phyloP scores from a whole-genome alignment of 1,140 invertebrate species.

The Plutomurus gul region DNA sequence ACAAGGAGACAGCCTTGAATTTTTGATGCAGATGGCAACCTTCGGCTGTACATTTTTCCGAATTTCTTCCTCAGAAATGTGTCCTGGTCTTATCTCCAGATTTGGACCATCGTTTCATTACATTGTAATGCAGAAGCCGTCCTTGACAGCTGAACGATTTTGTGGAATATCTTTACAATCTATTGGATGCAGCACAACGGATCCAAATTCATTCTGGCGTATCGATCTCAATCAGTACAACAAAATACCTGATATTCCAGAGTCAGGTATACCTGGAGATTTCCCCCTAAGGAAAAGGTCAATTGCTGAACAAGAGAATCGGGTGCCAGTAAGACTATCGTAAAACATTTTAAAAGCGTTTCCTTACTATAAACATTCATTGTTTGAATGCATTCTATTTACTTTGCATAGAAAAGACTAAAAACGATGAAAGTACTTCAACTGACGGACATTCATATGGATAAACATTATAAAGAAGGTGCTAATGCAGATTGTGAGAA shows the following conservation, averaged over 20 bases:
- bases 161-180: constrained; percentile 52
- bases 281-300: neutral
- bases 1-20: constrained; percentile 8
- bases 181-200: constrained; percentile 35
- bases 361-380: neutral
- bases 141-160: constrained; percentile 46
- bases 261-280: neutral
- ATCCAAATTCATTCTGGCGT: constrained; percentile 24
- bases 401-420: neutral
- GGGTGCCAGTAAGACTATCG: neutral
- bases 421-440: constrained; percentile 59
- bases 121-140: constrained; percentile 32
- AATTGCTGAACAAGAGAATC: neutral
- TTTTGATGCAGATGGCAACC: constrained; percentile 39
- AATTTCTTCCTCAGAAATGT: constrained; percentile 47
- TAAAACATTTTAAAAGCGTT: neutral
- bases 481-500: constrained; percentile 60
- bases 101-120: constrained; percentile 50
- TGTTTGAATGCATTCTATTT: neutral
- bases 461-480: constrained; percentile 60
- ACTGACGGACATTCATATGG: constrained; percentile 62
- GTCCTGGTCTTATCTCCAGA: constrained; percentile 44
- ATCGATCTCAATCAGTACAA: constrained; percentile 32
- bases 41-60: constrained; percentile 50
- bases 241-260: neutral